Evolutionary conservation across 2,888 invertebrate species (phyloP), one percentile per base, ranked within the genome.

Genomic region (Drosophila nigricruria): DNA sequence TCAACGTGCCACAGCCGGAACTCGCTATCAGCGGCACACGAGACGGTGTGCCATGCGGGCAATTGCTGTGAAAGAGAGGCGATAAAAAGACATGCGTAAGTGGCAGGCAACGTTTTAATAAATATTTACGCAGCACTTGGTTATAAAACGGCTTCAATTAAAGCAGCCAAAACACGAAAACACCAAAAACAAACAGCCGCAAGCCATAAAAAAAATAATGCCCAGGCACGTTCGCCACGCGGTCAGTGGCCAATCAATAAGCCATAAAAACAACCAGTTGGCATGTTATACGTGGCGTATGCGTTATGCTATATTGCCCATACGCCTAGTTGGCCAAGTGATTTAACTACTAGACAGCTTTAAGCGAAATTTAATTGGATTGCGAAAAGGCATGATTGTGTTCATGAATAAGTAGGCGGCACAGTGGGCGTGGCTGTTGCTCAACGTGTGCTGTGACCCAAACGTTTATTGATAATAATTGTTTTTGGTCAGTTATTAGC

Each of bases 31-130:
- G 94, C 81, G 96, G 96, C 89, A 96, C 95, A 91, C 96, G 94
- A 67, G 96, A 96, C 52, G 96, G 96, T 3, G 96, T 96, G 77
- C 96, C 96, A 90, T 96, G 96, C 2, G 94, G 90, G 74, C 92
- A 93, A 66, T 91, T 92, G 71, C 89, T 92, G 86, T 32, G 50
- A 57, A 67, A 73, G 72, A 77, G 40, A 50, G 9, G 32, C 65
- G 53, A 59, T 56, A 57, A 52, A 64, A 52, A 65, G 52, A 61
- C 47, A n/a, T 23, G 36, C 40, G 38, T 63, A 52, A 47, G 57
- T 45, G n/a, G 9, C 6, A n/a, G 64, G 32, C 42, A 63, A 58
- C 68, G 68, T 63, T 77, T 80, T 65, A 73, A 80, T 76, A 72
- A 85, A 85, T 83, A 86, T 81, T 87, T 81, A 81, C 54, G 67